Evolutionary conservation across 23 tunicate species (phyloP).

Genomic region (Pegea sp.): DNA sequence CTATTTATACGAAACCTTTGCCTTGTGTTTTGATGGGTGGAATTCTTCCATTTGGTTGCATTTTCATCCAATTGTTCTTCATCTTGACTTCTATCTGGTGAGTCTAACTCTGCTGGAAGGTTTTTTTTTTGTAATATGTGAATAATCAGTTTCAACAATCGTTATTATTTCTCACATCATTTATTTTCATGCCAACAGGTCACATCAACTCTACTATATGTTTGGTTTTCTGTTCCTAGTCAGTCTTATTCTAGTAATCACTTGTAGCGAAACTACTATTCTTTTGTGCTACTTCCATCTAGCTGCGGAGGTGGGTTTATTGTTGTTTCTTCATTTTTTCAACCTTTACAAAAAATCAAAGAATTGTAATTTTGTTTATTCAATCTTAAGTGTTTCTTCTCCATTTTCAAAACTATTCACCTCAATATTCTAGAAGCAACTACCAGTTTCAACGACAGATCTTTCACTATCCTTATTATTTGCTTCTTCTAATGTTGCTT

Average conservation of each 20-base stretch:
- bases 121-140: background rate
- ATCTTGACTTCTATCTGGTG: slow-evolving; percentile 94
- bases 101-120: too few species aligned
- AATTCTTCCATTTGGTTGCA: slow-evolving; percentile 96
- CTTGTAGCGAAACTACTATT: slow-evolving; percentile 88
- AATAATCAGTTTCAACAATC: background rate
- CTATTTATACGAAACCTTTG: slow-evolving; percentile 61
- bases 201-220: slow-evolving; percentile 99
- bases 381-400: too few species aligned
- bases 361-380: too few species aligned
- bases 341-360: too few species aligned
- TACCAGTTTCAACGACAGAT: too few species aligned
- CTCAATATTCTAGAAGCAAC: too few species aligned
- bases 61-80: slow-evolving; percentile 96
- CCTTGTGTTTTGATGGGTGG: slow-evolving; percentile 95
- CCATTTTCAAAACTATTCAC: too few species aligned
- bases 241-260: slow-evolving; percentile 69
- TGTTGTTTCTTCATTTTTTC: too few species aligned
- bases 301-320: slow-evolving; percentile 76
- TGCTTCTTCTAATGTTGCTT: too few species aligned
- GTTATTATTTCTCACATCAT: slow-evolving; percentile 1
- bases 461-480: too few species aligned
- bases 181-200: too few species aligned
- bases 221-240: slow-evolving; percentile 92
- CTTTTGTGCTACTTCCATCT: slow-evolving; percentile 97